Conservation (phyloP, 2,797 vertebrate genomes). For the Sphaeramia orbicularis region DNA sequence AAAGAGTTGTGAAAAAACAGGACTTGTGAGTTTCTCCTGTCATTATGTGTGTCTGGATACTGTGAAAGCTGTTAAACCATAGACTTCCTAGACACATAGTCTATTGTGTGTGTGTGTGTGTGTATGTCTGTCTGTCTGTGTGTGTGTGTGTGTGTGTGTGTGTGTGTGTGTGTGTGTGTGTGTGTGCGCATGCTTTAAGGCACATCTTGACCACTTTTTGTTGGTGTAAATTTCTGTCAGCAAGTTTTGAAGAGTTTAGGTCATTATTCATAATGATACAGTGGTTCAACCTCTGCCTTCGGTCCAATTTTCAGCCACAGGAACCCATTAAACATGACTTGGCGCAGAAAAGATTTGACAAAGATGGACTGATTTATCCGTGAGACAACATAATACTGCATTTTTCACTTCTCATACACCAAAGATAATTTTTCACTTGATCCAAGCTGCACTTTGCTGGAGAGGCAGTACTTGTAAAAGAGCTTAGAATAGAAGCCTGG, state of each 20-base stretch:
- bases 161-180: too few relatives aligned
- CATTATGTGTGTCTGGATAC: slow-evolving; percentile 65
- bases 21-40: slow-evolving; percentile 64
- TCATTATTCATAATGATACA: slow-evolving; percentile 72
- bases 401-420: slow-evolving; percentile 39
- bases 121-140: too few relatives aligned
- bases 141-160: too few relatives aligned
- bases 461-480: slow-evolving; percentile 18
- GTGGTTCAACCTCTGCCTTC: slow-evolving; percentile 57
- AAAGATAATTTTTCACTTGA: slow-evolving; percentile 27
- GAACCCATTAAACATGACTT: slow-evolving; percentile 72
- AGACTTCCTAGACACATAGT: slow-evolving; percentile 39
- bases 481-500: slow-evolving; percentile 62
- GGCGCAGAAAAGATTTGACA: slow-evolving; percentile 46
- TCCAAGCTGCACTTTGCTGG: slow-evolving; percentile 17
- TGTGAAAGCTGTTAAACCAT: slow-evolving; percentile 45
- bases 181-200: slow-evolving; percentile 19
- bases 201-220: slow-evolving; percentile 56
- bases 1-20: slow-evolving; percentile 62
- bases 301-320: slow-evolving; percentile 59
- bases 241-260: slow-evolving; percentile 56
- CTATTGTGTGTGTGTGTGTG: slow-evolving; percentile 41
- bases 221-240: slow-evolving; percentile 69
- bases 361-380: slow-evolving; percentile 45
- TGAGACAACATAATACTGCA: slow-evolving; percentile 51